A percentile compares a stretch with the other conserved stretches of the same genome.
phyloP scores from a whole-genome alignment of 2,888 invertebrate genomes.

The Hirtodrosophila cameraria region DNA sequence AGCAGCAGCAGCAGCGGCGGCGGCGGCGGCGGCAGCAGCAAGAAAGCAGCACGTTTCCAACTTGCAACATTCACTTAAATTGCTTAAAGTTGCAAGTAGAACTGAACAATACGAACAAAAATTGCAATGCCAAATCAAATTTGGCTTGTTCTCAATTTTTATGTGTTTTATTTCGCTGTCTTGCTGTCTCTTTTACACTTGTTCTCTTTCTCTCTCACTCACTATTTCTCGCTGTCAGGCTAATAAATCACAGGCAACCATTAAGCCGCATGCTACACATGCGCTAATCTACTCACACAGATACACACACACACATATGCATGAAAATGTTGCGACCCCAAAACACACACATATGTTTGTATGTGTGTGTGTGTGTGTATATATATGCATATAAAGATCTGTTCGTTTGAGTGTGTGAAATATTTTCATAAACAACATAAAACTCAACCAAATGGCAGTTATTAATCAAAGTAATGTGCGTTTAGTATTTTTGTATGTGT shows the following conservation, averaged over 20 bases:
- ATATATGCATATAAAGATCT: conserved; percentile 4
- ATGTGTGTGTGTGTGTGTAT: background rate
- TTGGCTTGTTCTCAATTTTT: conserved; percentile 23
- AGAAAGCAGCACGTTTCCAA: conserved; percentile 33
- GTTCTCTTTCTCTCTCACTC: background rate
- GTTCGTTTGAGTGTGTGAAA: conserved; percentile 60
- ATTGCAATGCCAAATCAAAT: conserved; percentile 60
- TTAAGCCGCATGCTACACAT: conserved; percentile 72
- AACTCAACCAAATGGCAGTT: conserved; percentile 77
- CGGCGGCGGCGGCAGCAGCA: too few relatives aligned
- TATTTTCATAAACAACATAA: conserved; percentile 79
- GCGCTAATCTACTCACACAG: conserved; percentile 67
- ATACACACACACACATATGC: conserved; percentile 30
- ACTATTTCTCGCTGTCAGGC: conserved; percentile 26
- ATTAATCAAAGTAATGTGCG: conserved; percentile 79
- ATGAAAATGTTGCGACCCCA: conserved; percentile 41
- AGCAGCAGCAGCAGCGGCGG: too few relatives aligned
- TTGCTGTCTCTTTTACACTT: conserved; percentile 8
- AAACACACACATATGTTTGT: conserved; percentile 19
- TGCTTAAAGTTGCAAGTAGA: conserved; percentile 21
- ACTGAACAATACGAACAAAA: conserved; percentile 2
- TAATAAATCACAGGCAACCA: conserved; percentile 70
- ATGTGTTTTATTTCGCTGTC: conserved; percentile 7
- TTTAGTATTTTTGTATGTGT: conserved; percentile 27
- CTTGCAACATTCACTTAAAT: conserved; percentile 34